Evolutionary conservation across 2,888 invertebrate species (phyloP), one percentile per base, ranked within the genome.

Genomic region (Elaeidobius kamerunicus): DNA sequence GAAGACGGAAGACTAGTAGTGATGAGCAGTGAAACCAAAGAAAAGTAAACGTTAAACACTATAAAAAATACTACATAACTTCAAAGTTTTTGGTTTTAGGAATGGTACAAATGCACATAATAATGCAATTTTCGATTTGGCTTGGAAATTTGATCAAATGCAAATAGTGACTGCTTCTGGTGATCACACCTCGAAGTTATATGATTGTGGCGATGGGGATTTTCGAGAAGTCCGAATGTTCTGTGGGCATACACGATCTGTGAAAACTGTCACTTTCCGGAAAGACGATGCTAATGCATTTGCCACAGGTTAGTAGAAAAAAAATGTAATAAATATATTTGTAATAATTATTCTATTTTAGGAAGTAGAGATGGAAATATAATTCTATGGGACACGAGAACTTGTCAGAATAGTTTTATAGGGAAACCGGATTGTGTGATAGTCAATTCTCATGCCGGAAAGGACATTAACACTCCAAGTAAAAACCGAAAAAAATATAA

Each of bases 101-200:
- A 58, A 62, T 71, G 72, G 78, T 69, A 60, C 89, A 87, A 64
- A 75, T 63, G 79, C 78, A 53, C 94, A 94, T 72, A 81, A 80
- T 64, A 93, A 94, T 77, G 93, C 93, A 0, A 86, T 94, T 23
- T 94, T 93, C 69, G 93, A 94, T 70, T 69, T 94, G 45, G 86
- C 87, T 1, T 95, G 94, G 94, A 84, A 86, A 75, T 85, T 86
- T 0, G 78, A 81, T 0, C 79, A 85, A 64, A 81, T 82, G 79
- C 86, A 84, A 64, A 77, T 94, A 52, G 82, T 93, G 1, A 92
- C 91, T 3, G 92, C 86, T 0, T 90, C 92, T 36, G 87, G 86
- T 1, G 94, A 94, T 71, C 89, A 91, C 67, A 85, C 86, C 0
- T 86, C 88, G 0, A 78, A 82, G 51, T 75, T 94, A 12, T 92